A percentile compares a stretch with the other conserved stretches of the same genome.
phyloP scores from a whole-genome alignment of 2,113 vertebrate species.

The Indicator indicator region DNA sequence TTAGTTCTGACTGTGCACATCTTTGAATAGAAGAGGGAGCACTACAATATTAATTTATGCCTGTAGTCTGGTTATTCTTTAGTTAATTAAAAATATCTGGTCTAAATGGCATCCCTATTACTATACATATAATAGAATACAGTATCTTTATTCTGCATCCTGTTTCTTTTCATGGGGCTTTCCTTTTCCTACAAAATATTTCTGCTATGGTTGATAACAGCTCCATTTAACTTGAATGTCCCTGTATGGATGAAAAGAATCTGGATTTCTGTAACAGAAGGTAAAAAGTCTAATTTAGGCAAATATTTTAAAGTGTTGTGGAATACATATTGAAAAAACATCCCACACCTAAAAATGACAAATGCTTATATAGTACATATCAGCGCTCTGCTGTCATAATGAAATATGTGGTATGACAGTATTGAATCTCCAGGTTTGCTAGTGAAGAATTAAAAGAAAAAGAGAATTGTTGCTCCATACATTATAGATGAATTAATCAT shows the following conservation, averaged over 20 bases:
- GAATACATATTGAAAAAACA: neutral
- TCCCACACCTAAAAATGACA: conserved; percentile 20
- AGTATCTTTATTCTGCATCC: neutral
- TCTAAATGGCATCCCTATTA: neutral
- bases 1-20: neutral
- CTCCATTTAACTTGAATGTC: neutral
- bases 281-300: conserved; percentile 41
- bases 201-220: neutral
- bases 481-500: neutral
- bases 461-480: neutral
- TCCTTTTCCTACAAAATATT: neutral
- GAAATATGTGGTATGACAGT: conserved; percentile 16
- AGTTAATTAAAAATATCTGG: neutral
- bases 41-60: neutral
- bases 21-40: neutral
- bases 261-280: conserved; percentile 3
- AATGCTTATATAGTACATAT: neutral
- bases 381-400: conserved; percentile 19
- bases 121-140: neutral
- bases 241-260: neutral
- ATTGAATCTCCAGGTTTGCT: neutral
- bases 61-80: neutral
- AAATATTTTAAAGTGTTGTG: conserved; percentile 35
- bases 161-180: neutral
- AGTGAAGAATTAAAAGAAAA: neutral